Percentiles rank a stretch among this genome's conserved stretches.
These are phyloP conservation scores for Molossus alvarezi DNA, from an alignment of 2,797 vertebrate genomes.

Conservation along the genomic window DNA sequence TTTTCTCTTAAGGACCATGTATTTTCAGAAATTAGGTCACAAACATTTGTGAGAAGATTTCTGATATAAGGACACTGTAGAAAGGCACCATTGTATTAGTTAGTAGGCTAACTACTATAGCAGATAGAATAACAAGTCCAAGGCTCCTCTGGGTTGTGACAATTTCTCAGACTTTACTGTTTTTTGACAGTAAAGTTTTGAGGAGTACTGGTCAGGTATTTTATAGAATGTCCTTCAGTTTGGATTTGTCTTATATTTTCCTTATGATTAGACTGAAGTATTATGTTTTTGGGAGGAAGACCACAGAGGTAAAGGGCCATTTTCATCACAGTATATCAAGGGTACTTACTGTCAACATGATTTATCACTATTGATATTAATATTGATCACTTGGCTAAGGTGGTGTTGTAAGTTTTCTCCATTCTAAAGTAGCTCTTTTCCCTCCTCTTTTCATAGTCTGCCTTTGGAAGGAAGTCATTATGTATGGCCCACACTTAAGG, in stretches of 20 bases:
- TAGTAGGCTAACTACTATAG: background rate
- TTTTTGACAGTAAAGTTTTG: background rate
- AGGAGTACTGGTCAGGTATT: background rate
- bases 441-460: background rate
- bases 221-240: background rate
- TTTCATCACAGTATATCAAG: background rate
- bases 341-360: background rate
- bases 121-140: background rate
- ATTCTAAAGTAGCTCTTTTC: background rate
- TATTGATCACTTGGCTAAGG: background rate
- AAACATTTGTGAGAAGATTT: background rate
- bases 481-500: background rate
- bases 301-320: background rate
- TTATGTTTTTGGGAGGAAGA: background rate
- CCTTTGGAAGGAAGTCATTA: background rate
- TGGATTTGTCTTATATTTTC: background rate
- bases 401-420: background rate
- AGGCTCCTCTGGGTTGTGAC: background rate
- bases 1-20: background rate
- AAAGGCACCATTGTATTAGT: background rate
- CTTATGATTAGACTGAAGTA: background rate
- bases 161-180: background rate
- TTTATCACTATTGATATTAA: background rate
- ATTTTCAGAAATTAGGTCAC: slow-evolving; percentile 44
- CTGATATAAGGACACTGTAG: background rate